Evolutionary conservation across 2,797 vertebrate species (phyloP), one percentile per base, ranked within the genome.

Genomic region (Tapera naevia): DNA sequence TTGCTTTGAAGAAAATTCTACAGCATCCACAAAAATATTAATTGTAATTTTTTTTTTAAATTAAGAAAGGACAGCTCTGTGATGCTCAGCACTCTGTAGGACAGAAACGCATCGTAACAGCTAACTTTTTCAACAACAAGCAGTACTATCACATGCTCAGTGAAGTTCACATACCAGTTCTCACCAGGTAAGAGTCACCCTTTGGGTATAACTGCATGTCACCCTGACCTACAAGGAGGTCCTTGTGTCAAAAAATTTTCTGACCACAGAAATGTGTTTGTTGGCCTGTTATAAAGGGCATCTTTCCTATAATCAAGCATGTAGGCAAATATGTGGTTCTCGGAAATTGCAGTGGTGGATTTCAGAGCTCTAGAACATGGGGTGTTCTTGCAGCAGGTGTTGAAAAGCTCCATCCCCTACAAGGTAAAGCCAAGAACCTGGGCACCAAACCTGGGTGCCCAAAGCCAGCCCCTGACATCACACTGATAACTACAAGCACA

Each of bases 1-100:
- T 92, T 80, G 57, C 35, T 89, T 91, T 15, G 18, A 86, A 93
- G 70, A 93, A 95, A 96, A 95, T 70, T 71, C 72, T 69, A 91
- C 9, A 75, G 66, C 32, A 76, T 23, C 41, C 45, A 82, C 12
- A 75, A 93, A 92, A 92, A 72, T 66, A 73, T 39, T 71, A 35
- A 21, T 11, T 32, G 35, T 37, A 82, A 19, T 33, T 81, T 90
- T 74, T 74, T 79, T 28, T 9, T 19, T 51, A 91, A 96, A 41
- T 6, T 30, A 73, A 35, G 46, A 80, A 88, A 81, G 41, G 94
- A 88, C 5, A 25, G 27, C 5, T 10, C 22, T 53, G 56, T 15
- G 80, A 41, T 30, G 64, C 37, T 82, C 48, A 69, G n/a, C 60
- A 48, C 60, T 30, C 28, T 54, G 22, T 27, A 83, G 66, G 35